Percentiles rank a stretch among this genome's conserved stretches.
These are phyloP conservation scores for Chironomus tentans DNA, from an alignment of 2,888 invertebrate species.

Conservation along the genomic window DNA sequence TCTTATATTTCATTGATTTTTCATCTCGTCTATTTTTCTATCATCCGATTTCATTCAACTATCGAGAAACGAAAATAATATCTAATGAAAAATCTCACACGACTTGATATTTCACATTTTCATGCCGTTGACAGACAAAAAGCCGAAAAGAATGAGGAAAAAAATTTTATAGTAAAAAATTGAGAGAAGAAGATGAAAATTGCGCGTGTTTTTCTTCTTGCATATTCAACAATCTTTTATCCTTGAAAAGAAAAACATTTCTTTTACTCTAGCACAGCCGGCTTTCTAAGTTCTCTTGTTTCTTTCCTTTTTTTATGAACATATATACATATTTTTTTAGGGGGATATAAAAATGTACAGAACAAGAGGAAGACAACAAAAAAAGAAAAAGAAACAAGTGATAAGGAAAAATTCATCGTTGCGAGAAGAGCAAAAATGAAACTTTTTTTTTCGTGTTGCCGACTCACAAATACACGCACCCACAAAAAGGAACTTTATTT, in stretches of 20 bases:
- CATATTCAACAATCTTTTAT: slow-evolving; percentile 17
- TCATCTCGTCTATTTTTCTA: too few species aligned
- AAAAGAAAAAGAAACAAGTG: neutral
- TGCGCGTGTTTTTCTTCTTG: neutral
- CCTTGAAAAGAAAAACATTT: slow-evolving; percentile 10
- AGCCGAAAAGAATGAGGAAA: neutral
- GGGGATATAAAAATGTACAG: neutral
- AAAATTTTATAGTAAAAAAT: neutral
- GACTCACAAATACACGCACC: too few species aligned
- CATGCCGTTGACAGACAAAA: neutral
- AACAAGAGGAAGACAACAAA: neutral
- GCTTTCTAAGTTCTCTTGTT: neutral
- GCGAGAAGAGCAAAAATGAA: neutral
- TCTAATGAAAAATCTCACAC: neutral
- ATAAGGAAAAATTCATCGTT: slow-evolving; percentile 9
- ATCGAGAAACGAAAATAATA: neutral
- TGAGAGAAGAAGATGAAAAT: neutral
- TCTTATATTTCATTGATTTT: too few species aligned
- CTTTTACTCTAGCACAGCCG: slow-evolving; percentile 8
- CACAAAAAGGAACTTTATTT: too few species aligned
- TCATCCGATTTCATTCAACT: too few species aligned
- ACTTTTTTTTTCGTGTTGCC: too few species aligned
- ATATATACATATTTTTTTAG: neutral
- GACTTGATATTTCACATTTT: neutral
- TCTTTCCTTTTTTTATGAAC: too few species aligned